Base-by-base conservation (phyloP, 1,140 invertebrate species). In the Drosophila seguyi region DNA sequence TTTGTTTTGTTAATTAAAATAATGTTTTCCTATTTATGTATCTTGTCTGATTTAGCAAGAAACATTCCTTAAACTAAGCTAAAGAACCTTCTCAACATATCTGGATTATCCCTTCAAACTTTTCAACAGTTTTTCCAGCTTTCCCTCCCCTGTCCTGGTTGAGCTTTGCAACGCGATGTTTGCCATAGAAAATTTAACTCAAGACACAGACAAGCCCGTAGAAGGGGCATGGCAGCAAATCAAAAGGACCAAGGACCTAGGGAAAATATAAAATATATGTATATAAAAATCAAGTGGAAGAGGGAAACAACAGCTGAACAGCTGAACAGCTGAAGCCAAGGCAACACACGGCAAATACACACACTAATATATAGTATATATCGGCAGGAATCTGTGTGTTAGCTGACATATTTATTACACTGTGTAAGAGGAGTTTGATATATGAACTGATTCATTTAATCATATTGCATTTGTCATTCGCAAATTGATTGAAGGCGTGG, bases 391-490 rank as follows among this genome's bases (percentile, higher is more conserved):
- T 39, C 42, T 39, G 39, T 52, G 60, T 69, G 71, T 50, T 27
- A 22, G 14, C 66, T 73, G 79, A 74, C 79, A 68, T 76, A 82
- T 81, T 81, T 82, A 67, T 73, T 82, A 82, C 68, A 78, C 73
- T 78, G 61, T 50, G 65, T 68, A 52, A 76, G 58, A 69, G 41
- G 67, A 71, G 65, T 56, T 75, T 75, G 68, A 72, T 69, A 72
- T 48, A 59, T 41, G 67, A 72, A 72, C 66, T 58, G 68, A 72
- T 48, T 59, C 52, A 72, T 72, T 72, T 72, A 72, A 72, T 59
- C 68, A 72, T 72, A 59, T 72, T 50, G 68, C 68, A 59, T 72
- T 72, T 72, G 52, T 59, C 68, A 72, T 18, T 41, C 66, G 29
- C 66, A 72, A 72, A 72, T 72, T 72, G 68, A 72, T 72, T 59